A percentile compares a stretch with the other conserved stretches of the same genome.
phyloP scores from a whole-genome alignment of 2,797 vertebrate species.

The Diplodus sargus region DNA sequence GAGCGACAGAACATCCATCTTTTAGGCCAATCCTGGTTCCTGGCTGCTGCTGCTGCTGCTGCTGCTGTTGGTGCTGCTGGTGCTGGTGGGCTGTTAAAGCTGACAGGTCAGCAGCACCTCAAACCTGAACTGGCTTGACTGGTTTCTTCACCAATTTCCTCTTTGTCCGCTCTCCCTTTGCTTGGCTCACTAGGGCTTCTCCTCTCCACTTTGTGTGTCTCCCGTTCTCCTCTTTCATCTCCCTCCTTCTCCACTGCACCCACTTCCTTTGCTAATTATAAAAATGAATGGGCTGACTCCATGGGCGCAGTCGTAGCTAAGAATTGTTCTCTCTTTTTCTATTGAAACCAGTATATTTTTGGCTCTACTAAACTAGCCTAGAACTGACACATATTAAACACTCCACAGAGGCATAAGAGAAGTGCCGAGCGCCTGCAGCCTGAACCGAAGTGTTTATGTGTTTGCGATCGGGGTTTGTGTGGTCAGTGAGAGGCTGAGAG shows the following conservation, averaged over 20 bases:
- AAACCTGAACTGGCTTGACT: constrained; percentile 55
- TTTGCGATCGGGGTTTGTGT: constrained; percentile 52
- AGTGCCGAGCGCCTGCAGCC: background rate
- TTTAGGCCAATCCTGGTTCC: constrained; percentile 55
- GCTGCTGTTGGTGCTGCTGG: background rate
- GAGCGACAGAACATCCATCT: constrained; percentile 54
- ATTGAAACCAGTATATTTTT: constrained; percentile 34
- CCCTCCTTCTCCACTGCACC: constrained; percentile 19
- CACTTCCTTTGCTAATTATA: constrained; percentile 47
- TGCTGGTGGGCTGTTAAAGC: constrained; percentile 52
- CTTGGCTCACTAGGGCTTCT: background rate
- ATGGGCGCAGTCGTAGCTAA: constrained; percentile 15
- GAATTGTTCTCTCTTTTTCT: constrained; percentile 20
- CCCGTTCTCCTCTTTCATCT: constrained; percentile 19
- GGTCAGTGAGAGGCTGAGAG: constrained; percentile 60
- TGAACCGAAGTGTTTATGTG: constrained; percentile 48
- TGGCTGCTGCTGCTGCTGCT: constrained; percentile 24
- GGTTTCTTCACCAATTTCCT: constrained; percentile 42
- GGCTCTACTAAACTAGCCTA: constrained; percentile 26
- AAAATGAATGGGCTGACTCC: constrained; percentile 38
- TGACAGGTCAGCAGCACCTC: constrained; percentile 53
- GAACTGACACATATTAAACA: constrained; percentile 33
- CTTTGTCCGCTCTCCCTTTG: constrained; percentile 4
- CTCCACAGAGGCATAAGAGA: constrained; percentile 23
- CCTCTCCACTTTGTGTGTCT: constrained; percentile 13